Base-by-base conservation (phyloP, 1,140 invertebrate species). In the Bilobella aurantiaca region DNA sequence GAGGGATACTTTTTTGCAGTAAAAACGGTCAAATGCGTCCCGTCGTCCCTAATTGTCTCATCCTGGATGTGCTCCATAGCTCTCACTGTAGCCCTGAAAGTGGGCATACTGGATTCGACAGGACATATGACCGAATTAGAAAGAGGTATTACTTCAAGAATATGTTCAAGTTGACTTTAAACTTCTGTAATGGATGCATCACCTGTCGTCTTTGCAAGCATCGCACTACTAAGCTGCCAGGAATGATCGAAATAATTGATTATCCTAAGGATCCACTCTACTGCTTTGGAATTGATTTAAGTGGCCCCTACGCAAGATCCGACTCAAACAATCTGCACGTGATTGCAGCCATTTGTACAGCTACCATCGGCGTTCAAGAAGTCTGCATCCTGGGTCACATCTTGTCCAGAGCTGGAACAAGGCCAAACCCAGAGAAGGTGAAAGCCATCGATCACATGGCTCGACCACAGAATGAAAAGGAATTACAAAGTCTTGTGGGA, bases 351-450 rank as follows among this genome's bases (percentile, higher is more conserved):
- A n/a, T n/a, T n/a, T n/a, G n/a, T n/a, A n/a, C n/a, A n/a, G n/a
- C n/a, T n/a, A n/a, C n/a, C n/a, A 57, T 69, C 25, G 67, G 18
- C 0, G 42, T n/a, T 21, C 28, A 1, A 14, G 29, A 69, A 66
- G 16, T 69, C 25, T 18, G 53, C 1, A 58, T 69, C n/a, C n/a
- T 69, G 21, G 67, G 67, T 8, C 61, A 66, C 23, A 47, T 58
- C 1, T n/a, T 69, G 21, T 16, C 57, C 25, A 31, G 28, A 56
- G 23, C 42, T 29, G 59, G 64, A n/a, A 21, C 62, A 21, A 14
- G 21, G 14, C 30, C 42, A 28, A 32, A 65, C 34, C 25, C 57
- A 3, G 47, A 67, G 42, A 42, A 47, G 28, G 47, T 69, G 23
- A 16, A 8, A 1, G 65, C 61, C 2, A 56, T 71, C 46, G 25